Evolutionary conservation across 1,140 invertebrate genomes (phyloP).

Genomic region (Drosophila lowei): DNA sequence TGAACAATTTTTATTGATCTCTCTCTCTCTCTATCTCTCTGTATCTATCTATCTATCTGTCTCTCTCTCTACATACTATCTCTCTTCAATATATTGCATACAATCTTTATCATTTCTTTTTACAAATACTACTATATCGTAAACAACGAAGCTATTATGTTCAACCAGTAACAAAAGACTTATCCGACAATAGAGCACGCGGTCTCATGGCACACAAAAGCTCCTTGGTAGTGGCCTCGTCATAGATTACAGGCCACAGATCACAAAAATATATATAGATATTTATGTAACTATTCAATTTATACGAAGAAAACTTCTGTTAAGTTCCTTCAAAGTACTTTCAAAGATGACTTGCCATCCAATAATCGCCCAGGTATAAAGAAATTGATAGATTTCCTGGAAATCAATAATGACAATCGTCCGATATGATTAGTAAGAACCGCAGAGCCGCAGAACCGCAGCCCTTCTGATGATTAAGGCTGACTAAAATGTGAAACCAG

Average conservation of each 20-base stretch:
- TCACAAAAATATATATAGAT: background rate
- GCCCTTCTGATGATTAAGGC: too few species aligned
- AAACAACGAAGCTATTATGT: conserved; percentile 33
- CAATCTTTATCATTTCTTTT: conserved; percentile 54
- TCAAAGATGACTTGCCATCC: too few species aligned
- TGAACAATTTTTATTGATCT: conserved; percentile 76
- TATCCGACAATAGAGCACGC: conserved; percentile 33
- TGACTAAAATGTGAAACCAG: background rate
- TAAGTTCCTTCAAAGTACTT: too few species aligned
- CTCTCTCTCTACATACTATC: conserved; percentile 60
- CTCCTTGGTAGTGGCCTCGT: conserved; percentile 20
- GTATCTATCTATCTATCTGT: conserved; percentile 59
- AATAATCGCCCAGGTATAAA: too few species aligned
- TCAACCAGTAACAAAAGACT: conserved; percentile 19
- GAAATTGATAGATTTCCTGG: background rate
- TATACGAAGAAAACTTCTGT: background rate
- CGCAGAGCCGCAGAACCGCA: too few species aligned
- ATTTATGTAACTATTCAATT: background rate
- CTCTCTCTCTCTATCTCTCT: conserved; percentile 66
- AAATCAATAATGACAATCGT: background rate
- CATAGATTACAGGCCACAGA: background rate
- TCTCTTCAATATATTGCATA: conserved; percentile 73
- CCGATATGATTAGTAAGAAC: background rate
- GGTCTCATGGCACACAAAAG: conserved; percentile 17
- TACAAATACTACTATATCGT: conserved; percentile 46